These are phyloP conservation scores for Cossypha caffra DNA, from an alignment of 2,797 vertebrate species.

Conservation along the genomic window DNA sequence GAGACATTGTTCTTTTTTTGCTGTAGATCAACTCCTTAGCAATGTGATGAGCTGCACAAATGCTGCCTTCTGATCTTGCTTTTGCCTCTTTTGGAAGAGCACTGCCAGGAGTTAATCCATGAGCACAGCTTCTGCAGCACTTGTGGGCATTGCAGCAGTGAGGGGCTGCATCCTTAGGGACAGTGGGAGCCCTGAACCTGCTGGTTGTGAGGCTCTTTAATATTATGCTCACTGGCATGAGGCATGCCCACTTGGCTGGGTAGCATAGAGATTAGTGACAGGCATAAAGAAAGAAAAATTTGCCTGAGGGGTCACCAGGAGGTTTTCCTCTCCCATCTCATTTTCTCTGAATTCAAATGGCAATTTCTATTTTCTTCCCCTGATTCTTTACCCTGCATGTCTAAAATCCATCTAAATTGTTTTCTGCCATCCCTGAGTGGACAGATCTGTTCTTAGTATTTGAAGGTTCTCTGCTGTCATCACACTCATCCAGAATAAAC, in stretches of 20 bases:
- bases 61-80: background rate
- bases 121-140: background rate
- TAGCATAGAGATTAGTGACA: background rate
- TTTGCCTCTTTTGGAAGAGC: background rate
- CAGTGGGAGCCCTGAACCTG: background rate
- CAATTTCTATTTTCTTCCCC: background rate
- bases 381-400: background rate
- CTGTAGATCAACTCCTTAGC: background rate
- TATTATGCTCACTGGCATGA: background rate
- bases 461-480: background rate
- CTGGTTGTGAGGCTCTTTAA: background rate
- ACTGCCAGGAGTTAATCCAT: background rate
- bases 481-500: background rate
- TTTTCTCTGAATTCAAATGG: background rate
- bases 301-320: background rate
- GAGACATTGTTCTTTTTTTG: background rate
- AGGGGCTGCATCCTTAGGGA: background rate
- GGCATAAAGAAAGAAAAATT: background rate
- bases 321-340: background rate
- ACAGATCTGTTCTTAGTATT: background rate
- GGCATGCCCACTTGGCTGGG: background rate
- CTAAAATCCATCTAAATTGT: background rate
- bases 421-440: background rate
- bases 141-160: background rate
- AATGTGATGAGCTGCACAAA: background rate